Conservation (phyloP, 2,113 vertebrate genomes). For the Ictidomys tridecemlineatus region DNA sequence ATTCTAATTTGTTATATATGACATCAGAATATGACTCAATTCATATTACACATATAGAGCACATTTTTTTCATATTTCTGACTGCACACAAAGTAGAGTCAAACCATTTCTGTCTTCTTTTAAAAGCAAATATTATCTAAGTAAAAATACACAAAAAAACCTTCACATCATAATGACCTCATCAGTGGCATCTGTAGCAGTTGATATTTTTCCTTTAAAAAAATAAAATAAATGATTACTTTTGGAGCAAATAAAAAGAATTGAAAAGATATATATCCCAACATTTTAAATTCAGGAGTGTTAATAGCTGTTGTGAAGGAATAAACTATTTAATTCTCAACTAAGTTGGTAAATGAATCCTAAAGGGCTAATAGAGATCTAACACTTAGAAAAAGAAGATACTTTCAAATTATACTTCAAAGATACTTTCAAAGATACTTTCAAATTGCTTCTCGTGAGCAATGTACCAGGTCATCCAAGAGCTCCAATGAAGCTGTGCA, state of each 20-base stretch:
- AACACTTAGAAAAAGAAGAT: not conserved
- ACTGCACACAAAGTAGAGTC: too few relatives aligned
- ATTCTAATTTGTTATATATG: too few relatives aligned
- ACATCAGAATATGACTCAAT: too few relatives aligned
- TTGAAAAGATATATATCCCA: not conserved
- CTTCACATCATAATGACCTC: not conserved
- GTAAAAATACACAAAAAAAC: not conserved
- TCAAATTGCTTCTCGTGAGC: not conserved
- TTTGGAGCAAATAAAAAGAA: not conserved
- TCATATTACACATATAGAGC: too few relatives aligned
- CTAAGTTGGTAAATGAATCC: slow-evolving; percentile 27
- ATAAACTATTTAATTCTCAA: slow-evolving; percentile 37
- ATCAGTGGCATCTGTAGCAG: not conserved
- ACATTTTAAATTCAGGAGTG: not conserved
- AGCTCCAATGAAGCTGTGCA: not conserved
- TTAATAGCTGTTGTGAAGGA: not conserved
- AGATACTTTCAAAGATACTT: too few relatives aligned
- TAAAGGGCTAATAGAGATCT: slow-evolving; percentile 32
- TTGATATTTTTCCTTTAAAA: not conserved
- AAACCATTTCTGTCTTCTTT: not conserved
- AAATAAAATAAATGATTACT: not conserved
- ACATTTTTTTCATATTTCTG: too few relatives aligned
- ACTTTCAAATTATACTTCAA: too few relatives aligned
- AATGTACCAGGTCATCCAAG: not conserved
- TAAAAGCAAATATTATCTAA: not conserved